A percentile compares a stretch with the other conserved stretches of the same genome.
Conservation (phyloP, 2,888 invertebrate species). For the Zelleria hepariella region DNA sequence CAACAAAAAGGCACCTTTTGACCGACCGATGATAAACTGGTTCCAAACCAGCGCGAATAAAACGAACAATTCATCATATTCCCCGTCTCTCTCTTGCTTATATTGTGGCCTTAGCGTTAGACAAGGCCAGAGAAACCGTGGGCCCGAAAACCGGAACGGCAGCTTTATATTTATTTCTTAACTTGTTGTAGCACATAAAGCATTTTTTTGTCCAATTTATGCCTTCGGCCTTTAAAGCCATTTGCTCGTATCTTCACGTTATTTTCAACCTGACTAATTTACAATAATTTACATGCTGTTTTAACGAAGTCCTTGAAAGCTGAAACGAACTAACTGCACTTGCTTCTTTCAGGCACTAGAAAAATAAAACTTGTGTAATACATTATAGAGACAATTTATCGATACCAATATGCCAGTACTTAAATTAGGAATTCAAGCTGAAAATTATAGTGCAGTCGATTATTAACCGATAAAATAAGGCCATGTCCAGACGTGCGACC, state of each 20-base stretch:
- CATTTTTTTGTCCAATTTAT: conserved; percentile 51
- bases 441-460: background rate
- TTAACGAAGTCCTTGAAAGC: conserved; percentile 21
- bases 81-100: conserved; percentile 24
- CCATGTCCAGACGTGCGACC: conserved; percentile 21
- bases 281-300: conserved; percentile 57
- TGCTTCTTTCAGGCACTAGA: background rate
- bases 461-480: conserved; percentile 21
- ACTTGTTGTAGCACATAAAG: conserved; percentile 58
- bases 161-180: conserved; percentile 66
- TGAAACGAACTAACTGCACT: background rate
- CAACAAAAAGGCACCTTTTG: conserved; percentile 32
- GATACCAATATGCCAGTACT: background rate
- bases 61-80: conserved; percentile 35
- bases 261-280: conserved; percentile 40
- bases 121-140: conserved; percentile 21
- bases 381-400: background rate
- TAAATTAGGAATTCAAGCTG: background rate
- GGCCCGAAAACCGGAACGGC: conserved; percentile 39
- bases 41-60: conserved; percentile 32
- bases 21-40: conserved; percentile 59
- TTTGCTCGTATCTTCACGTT: conserved; percentile 44
- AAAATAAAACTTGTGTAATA: background rate
- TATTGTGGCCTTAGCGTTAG: conserved; percentile 12
- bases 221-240: conserved; percentile 26